These are phyloP conservation scores for Mormyrus hasselquistii DNA, from an alignment of 2,797 vertebrate species.

Conservation along the genomic window DNA sequence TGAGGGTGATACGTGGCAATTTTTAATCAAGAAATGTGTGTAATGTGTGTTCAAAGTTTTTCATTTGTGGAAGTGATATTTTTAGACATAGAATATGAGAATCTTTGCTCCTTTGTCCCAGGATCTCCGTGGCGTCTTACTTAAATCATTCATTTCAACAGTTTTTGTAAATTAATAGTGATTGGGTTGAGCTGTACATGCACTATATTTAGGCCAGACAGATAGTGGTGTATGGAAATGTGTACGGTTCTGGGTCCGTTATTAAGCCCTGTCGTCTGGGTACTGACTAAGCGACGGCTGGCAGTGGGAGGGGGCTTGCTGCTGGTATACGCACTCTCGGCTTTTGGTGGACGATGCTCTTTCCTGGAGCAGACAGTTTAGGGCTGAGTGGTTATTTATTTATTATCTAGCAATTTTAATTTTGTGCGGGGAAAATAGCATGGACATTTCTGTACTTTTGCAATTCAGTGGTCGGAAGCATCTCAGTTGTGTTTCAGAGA, in stretches of 20 bases:
- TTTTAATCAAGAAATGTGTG: background rate
- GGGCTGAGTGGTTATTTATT: background rate
- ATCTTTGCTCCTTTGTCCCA: background rate
- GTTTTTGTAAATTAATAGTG: background rate
- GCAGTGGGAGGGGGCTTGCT: background rate
- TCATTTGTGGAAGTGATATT: background rate
- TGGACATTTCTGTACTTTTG: background rate
- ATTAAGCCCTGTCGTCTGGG: background rate
- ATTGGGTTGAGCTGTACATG: background rate
- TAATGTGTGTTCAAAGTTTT: background rate
- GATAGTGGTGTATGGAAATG: background rate
- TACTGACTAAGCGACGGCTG: background rate
- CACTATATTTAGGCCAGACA: background rate
- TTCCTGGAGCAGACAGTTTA: background rate
- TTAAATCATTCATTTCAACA: background rate
- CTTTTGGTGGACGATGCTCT: background rate
- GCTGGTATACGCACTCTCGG: background rate
- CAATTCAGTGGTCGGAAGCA: background rate
- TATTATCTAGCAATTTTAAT: background rate
- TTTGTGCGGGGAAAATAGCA: background rate
- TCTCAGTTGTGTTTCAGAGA: background rate
- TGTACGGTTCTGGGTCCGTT: background rate
- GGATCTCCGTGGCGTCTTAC: background rate
- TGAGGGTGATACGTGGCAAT: background rate
- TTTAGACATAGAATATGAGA: background rate